phyloP scores from a whole-genome alignment of 2,113 vertebrate species.

The Lophochroa leadbeateri region DNA sequence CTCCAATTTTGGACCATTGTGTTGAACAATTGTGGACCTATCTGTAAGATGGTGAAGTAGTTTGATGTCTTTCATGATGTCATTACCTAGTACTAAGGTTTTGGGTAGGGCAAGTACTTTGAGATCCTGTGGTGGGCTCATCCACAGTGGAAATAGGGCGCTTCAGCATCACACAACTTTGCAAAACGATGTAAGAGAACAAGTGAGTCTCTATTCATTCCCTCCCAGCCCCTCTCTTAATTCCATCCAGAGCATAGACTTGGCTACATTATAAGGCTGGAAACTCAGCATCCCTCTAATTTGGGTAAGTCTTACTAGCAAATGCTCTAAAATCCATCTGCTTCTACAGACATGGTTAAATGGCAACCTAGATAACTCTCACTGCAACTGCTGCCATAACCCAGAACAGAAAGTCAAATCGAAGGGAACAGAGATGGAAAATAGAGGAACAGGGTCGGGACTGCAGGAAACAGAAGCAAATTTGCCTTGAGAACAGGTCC shows the following conservation, averaged over 20 bases:
- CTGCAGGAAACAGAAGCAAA: background rate
- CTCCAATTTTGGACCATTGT: background rate
- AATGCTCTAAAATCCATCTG: background rate
- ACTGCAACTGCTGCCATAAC: background rate
- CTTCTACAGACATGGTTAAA: background rate
- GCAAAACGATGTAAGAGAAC: background rate
- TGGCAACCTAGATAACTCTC: background rate
- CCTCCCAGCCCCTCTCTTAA: background rate
- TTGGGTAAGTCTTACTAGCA: background rate
- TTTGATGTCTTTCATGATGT: background rate
- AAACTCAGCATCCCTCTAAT: background rate
- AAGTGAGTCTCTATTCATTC: fast-evolving
- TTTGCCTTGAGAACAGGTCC: background rate
- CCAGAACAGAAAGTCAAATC: background rate
- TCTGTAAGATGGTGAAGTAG: background rate
- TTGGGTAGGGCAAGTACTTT: background rate
- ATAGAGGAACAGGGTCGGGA: background rate
- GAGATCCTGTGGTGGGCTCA: background rate
- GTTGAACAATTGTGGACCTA: fast-evolving
- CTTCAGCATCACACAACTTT: background rate
- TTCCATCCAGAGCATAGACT: background rate
- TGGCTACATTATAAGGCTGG: background rate
- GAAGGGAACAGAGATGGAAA: background rate
- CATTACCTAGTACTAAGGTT: background rate
- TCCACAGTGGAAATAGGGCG: fast-evolving